A percentile compares a stretch with the other conserved stretches of the same genome.
These are phyloP conservation scores for Caenorhabditis remanei DNA, from an alignment of 1,140 invertebrate species.

Conservation along the genomic window DNA sequence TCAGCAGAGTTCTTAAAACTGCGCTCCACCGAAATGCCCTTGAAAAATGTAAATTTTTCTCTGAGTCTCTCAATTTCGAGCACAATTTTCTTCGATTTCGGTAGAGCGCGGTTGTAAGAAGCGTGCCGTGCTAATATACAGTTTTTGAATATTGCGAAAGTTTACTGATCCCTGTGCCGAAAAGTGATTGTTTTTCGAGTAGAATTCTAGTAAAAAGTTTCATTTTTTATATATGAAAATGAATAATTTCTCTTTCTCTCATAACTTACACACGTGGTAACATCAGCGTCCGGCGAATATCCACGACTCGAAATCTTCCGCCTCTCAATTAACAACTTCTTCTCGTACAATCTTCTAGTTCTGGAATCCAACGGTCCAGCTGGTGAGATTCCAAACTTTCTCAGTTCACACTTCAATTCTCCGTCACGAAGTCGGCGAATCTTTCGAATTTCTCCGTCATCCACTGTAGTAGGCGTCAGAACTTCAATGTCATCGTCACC, in stretches of 20 bases:
- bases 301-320: constrained; percentile 24
- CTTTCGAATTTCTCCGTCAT: constrained; percentile 28
- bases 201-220: background rate
- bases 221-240: background rate
- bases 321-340: constrained; percentile 37
- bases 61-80: no score
- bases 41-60: no score
- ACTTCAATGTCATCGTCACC: background rate
- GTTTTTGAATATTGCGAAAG: no score
- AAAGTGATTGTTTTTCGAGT: no score
- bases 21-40: no score
- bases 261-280: constrained; percentile 23
- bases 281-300: constrained; percentile 10
- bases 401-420: constrained; percentile 28
- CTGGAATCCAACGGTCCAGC: background rate
- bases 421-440: background rate
- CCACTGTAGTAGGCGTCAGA: background rate
- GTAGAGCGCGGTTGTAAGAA: no score
- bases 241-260: background rate
- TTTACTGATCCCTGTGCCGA: no score
- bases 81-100: no score
- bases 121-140: no score
- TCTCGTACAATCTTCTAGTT: constrained; percentile 3
- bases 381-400: constrained; percentile 29
- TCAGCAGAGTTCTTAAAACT: no score